Evolutionary conservation across 2,888 invertebrate species (phyloP), one percentile per base, ranked within the genome.

Genomic region (Tortrix viridana): DNA sequence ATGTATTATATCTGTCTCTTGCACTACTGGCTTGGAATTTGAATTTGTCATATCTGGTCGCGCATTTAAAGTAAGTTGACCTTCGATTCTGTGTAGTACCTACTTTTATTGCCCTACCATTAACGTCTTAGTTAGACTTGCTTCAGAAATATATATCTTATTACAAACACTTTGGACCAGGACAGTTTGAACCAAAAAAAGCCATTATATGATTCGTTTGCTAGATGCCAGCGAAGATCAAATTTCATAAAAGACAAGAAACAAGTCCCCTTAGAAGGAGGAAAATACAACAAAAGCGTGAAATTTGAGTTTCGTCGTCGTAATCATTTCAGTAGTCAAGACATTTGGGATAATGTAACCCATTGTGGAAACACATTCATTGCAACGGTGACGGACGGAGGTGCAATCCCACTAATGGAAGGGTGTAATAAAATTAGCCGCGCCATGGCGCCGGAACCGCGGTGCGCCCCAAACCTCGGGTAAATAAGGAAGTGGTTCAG

Each of bases 341-440:
- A 60, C 43, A 49, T 61, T 61, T 49, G 37, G 49, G 49, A 55
- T 55, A 50, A 62, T 56, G 61, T 56, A 23, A 38, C 46, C 59
- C 59, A 56, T 50, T 26, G 48, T 37, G 56, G 49, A 61, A 56
- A 56, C 55, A 47, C 54, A 56, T 56, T 55, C 56, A 55, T 49
- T 61, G 61, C 56, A 61, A 50, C 12, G 32, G 48, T 55, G 58
- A 48, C 22, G 56, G 60, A 44, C 52, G 16, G 52, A 61, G 61
- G 48, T 65, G 60, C 65, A 56, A 65, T 65, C 50, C 46, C 38
- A 52, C 60, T 65, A 65, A 65, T 65, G 60, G 60, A 56, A 38
- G 55, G 50, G 56, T 14, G 38, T 60, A 56, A 65, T 60, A 49
- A 55, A 65, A 60, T 65, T 65, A 65, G 44, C n/a, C 55, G 46